phyloP scores from a whole-genome alignment of 2,888 invertebrate species.

The Acronicta psi region DNA sequence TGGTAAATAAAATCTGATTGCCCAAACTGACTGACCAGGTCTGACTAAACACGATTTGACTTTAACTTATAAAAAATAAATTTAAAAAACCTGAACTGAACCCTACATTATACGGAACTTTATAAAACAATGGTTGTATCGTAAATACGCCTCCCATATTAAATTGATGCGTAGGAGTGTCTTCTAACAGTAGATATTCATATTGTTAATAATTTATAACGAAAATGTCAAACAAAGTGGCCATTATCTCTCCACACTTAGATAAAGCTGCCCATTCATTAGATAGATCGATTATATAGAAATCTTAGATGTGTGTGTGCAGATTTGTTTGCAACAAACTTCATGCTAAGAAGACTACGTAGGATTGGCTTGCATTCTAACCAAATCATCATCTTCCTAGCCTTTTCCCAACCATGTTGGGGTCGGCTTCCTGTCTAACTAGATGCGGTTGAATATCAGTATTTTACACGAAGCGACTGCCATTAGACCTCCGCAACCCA shows the following conservation, averaged over 20 bases:
- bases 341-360: too few relatives aligned
- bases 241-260: slow-evolving; percentile 57
- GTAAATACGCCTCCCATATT: slow-evolving; percentile 79
- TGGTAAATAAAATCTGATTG: too few relatives aligned
- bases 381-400: too few relatives aligned
- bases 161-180: slow-evolving; percentile 79
- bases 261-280: slow-evolving; percentile 32
- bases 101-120: slow-evolving; percentile 38
- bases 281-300: slow-evolving; percentile 14
- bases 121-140: slow-evolving; percentile 64
- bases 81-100: background rate
- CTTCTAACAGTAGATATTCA: slow-evolving; percentile 60
- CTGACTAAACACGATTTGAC: too few relatives aligned
- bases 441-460: too few relatives aligned
- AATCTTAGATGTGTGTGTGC: background rate
- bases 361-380: too few relatives aligned
- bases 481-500: too few relatives aligned
- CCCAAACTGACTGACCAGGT: too few relatives aligned
- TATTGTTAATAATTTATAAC: slow-evolving; percentile 65
- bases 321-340: background rate
- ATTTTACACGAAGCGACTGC: too few relatives aligned
- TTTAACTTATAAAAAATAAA: background rate
- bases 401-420: too few relatives aligned
- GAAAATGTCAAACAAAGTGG: slow-evolving; percentile 62
- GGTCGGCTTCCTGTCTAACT: too few relatives aligned